phyloP scores from a whole-genome alignment of 2,888 invertebrate genomes.

The Hirtodrosophila alboralis region DNA sequence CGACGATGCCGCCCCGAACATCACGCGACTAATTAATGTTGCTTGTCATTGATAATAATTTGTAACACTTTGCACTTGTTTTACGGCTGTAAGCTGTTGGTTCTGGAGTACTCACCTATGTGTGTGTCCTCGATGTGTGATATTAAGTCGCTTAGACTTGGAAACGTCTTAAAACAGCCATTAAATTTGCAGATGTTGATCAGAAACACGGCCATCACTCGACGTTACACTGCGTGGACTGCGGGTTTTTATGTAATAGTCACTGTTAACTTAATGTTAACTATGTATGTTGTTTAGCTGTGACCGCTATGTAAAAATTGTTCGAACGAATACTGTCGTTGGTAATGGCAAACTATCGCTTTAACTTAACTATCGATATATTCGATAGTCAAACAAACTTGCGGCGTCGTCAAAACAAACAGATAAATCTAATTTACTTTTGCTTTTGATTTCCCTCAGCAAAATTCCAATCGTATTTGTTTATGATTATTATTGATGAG shows the following conservation, averaged over 20 bases:
- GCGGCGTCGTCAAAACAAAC: constrained; percentile 22
- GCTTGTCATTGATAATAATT: constrained; percentile 39
- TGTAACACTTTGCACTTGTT: constrained; percentile 37
- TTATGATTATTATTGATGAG: constrained; percentile 22
- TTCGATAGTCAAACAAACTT: constrained; percentile 44
- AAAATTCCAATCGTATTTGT: constrained; percentile 35
- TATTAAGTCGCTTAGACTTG: constrained; percentile 91
- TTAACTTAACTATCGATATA: constrained; percentile 49
- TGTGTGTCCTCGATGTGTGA: constrained; percentile 95
- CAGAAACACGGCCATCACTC: constrained; percentile 93
- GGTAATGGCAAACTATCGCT: constrained; percentile 41
- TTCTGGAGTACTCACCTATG: constrained; percentile 87
- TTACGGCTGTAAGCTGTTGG: constrained; percentile 11
- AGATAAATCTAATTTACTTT: constrained; percentile 12
- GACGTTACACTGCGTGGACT: constrained; percentile 83
- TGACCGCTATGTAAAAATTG: constrained; percentile 52
- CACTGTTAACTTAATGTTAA: constrained; percentile 50
- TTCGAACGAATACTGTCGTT: constrained; percentile 62
- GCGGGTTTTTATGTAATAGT: constrained; percentile 60
- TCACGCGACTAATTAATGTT: constrained; percentile 70
- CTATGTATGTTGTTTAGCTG: constrained; percentile 8
- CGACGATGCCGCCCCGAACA: constrained; percentile 51
- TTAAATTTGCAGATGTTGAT: constrained; percentile 95
- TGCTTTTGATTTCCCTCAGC: constrained; percentile 19
- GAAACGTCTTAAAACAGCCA: constrained; percentile 93